phyloP scores from a whole-genome alignment of 2,113 vertebrate genomes.

The Apus apus region DNA sequence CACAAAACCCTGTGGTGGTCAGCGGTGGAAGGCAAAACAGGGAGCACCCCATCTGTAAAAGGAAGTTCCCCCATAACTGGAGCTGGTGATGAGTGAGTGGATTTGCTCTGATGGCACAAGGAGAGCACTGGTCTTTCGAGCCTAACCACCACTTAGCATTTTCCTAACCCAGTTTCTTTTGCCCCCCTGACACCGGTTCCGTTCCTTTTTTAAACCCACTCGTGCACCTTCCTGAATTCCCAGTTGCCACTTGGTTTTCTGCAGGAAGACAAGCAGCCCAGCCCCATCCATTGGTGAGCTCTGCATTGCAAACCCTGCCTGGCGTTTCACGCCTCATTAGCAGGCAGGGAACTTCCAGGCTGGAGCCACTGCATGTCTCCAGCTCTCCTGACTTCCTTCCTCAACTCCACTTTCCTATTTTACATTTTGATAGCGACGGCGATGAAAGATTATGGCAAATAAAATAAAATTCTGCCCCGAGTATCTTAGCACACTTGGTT shows the following conservation, averaged over 20 bases:
- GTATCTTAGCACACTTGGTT: neutral
- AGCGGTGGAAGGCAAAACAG: neutral
- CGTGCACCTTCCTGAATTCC: neutral
- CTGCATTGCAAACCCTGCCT: neutral
- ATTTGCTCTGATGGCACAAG: neutral
- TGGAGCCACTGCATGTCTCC: neutral
- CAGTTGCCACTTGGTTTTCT: neutral
- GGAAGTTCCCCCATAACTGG: neutral
- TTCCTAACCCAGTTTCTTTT: neutral
- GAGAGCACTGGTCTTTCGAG: neutral
- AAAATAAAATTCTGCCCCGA: neutral
- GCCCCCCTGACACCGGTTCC: neutral
- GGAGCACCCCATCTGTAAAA: neutral
- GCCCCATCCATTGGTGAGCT: slow-evolving; percentile 19
- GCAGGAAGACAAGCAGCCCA: slow-evolving; percentile 19
- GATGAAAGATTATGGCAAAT: neutral
- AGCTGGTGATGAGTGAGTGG: neutral
- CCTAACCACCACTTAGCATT: neutral
- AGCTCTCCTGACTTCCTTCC: slow-evolving; percentile 12
- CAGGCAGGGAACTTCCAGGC: slow-evolving; percentile 23
- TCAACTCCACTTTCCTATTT: neutral
- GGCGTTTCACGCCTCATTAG: slow-evolving; percentile 59
- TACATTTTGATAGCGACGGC: neutral
- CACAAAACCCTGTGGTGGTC: neutral
- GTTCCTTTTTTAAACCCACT: neutral